Evolutionary conservation across 2,888 invertebrate species (phyloP).

Genomic region (Emmelina monodactyla): DNA sequence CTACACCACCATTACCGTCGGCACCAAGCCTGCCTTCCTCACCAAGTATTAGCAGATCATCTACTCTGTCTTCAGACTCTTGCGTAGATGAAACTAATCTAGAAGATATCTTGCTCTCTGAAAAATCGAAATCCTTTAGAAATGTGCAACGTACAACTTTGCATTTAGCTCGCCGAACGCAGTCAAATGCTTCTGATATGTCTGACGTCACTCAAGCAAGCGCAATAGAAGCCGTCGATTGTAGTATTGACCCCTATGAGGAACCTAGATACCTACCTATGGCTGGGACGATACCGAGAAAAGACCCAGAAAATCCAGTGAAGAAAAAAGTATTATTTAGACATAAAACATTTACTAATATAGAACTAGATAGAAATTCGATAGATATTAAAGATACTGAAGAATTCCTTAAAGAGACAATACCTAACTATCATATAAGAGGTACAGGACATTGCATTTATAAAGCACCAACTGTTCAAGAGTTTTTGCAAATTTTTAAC

Average conservation of each 20-base stretch:
- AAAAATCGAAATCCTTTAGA: conserved; percentile 55
- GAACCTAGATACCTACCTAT: conserved; percentile 42
- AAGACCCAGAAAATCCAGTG: conserved; percentile 27
- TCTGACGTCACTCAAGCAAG: conserved; percentile 47
- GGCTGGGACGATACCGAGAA: conserved; percentile 50
- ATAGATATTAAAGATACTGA: conserved; percentile 33
- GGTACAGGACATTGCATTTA: conserved; percentile 59
- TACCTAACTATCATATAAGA: conserved; percentile 51
- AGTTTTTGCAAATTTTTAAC: conserved; percentile 56
- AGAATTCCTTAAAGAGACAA: conserved; percentile 44
- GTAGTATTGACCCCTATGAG: conserved; percentile 34
- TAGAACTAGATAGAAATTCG: conserved; percentile 49
- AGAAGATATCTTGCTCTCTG: conserved; percentile 53
- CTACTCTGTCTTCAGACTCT: conserved; percentile 48
- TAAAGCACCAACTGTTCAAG: conserved; percentile 46
- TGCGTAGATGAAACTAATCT: conserved; percentile 53
- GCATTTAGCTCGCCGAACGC: conserved; percentile 29
- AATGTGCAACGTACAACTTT: conserved; percentile 26
- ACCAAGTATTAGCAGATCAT: conserved; percentile 34
- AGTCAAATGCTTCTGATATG: conserved; percentile 40
- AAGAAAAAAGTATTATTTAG: conserved; percentile 51
- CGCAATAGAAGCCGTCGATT: conserved; percentile 56
- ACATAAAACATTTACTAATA: conserved; percentile 58
- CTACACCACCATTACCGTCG: conserved; percentile 21
- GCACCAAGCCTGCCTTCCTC: conserved; percentile 18